Conservation (phyloP, 2,888 invertebrate species). For the Lepidonotus clava region DNA sequence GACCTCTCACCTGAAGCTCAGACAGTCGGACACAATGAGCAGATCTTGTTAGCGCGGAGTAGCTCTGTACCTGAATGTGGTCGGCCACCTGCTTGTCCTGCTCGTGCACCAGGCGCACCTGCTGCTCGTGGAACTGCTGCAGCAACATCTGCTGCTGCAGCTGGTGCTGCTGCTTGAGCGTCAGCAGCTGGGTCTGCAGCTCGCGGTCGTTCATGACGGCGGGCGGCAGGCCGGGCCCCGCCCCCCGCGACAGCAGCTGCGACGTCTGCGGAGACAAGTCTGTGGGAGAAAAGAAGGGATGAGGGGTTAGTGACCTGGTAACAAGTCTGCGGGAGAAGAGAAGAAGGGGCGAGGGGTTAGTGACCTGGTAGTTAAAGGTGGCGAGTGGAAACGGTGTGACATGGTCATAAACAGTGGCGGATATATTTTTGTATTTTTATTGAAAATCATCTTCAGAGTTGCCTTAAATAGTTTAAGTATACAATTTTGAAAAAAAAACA, state of each 20-base stretch:
- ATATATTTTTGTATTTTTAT: too few relatives aligned
- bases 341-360: too few relatives aligned
- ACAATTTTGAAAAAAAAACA: too few relatives aligned
- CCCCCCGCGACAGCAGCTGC: conserved; percentile 41
- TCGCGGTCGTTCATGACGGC: conserved; percentile 66
- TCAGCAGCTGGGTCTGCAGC: conserved; percentile 74
- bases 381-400: too few relatives aligned
- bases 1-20: conserved; percentile 28
- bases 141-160: conserved; percentile 76
- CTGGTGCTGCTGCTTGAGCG: conserved; percentile 77
- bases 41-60: background rate
- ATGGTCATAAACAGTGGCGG: too few relatives aligned
- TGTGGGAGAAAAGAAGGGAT: too few relatives aligned
- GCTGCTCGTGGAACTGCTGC: conserved; percentile 77
- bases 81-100: conserved; percentile 78
- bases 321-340: too few relatives aligned
- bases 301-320: too few relatives aligned
- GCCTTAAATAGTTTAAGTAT: too few relatives aligned
- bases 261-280: conserved; percentile 47
- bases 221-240: conserved; percentile 6
- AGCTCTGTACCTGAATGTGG: conserved; percentile 71
- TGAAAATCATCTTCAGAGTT: too few relatives aligned
- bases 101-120: conserved; percentile 76
- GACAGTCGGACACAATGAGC: conserved; percentile 24
- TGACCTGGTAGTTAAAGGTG: too few relatives aligned